Evolutionary conservation across 2,888 invertebrate species (phyloP).

Genomic region (Mechanitis mazaeus): DNA sequence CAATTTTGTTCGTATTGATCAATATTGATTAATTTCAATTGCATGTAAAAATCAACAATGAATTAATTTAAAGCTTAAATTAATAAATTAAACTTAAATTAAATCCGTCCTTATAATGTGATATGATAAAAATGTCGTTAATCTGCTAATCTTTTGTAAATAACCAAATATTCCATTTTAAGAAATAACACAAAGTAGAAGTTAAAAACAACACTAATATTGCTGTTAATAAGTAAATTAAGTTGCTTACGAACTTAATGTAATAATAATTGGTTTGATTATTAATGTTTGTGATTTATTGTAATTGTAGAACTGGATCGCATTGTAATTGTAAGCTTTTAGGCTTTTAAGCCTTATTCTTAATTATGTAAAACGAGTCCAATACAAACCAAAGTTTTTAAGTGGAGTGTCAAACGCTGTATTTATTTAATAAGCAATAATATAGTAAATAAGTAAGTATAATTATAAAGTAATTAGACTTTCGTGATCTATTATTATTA

Average conservation of each 20-base stretch:
- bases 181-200: no score
- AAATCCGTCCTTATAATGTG: constrained; percentile 24
- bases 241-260: neutral
- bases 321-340: neutral
- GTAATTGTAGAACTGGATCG: neutral
- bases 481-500: no score
- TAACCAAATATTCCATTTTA: no score
- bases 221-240: neutral
- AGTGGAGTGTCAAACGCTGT: constrained; percentile 75
- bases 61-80: no score
- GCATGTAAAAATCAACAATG: no score
- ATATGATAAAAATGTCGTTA: constrained; percentile 8
- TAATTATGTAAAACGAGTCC: constrained; percentile 42
- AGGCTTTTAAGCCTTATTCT: neutral
- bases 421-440: constrained; percentile 55
- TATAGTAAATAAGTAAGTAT: constrained; percentile 13
- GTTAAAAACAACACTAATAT: no score
- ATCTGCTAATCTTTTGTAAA: no score
- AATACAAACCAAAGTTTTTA: constrained; percentile 71
- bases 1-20: no score
- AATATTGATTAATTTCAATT: no score
- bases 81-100: neutral
- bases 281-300: neutral
- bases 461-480: neutral
- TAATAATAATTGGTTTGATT: neutral